phyloP scores from a whole-genome alignment of 1,140 invertebrate genomes.

The Amyelois transitella region DNA sequence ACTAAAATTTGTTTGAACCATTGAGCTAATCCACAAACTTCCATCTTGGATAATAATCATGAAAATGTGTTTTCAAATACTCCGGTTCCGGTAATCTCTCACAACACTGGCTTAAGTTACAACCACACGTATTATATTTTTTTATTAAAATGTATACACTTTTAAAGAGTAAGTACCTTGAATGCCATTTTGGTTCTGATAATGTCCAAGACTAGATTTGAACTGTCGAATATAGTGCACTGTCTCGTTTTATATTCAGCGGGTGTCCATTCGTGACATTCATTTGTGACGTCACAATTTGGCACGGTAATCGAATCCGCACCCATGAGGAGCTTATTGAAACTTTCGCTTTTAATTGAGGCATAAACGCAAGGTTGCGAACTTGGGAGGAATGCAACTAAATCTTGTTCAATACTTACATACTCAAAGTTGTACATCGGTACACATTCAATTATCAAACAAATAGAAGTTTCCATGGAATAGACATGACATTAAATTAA shows the following conservation, averaged over 20 bases:
- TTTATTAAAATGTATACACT: not conserved
- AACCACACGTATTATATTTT: too few species aligned
- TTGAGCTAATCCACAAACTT: too few species aligned
- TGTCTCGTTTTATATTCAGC: conserved; percentile 39
- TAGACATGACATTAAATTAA: too few species aligned
- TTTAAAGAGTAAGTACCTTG: conserved; percentile 28
- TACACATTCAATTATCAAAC: conserved; percentile 4
- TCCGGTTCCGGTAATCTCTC: not conserved
- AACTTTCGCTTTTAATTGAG: conserved; percentile 53
- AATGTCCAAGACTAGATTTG: conserved; percentile 19
- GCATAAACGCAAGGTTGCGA: conserved; percentile 36
- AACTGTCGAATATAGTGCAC: conserved; percentile 24
- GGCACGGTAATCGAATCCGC: conserved; percentile 29
- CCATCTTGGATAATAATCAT: too few species aligned
- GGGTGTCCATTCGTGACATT: conserved; percentile 25
- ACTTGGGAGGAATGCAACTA: conserved; percentile 27
- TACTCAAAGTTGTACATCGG: not conserved
- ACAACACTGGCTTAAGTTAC: too few species aligned
- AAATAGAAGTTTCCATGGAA: too few species aligned
- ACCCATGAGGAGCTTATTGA: conserved; percentile 32
- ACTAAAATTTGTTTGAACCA: too few species aligned
- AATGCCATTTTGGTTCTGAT: conserved; percentile 39
- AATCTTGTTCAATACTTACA: not conserved
- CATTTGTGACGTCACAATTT: conserved; percentile 5
- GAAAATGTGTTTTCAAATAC: too few species aligned